Base-by-base conservation (phyloP, 2,113 vertebrate genomes). In the Chlorocebus sabaeus region DNA sequence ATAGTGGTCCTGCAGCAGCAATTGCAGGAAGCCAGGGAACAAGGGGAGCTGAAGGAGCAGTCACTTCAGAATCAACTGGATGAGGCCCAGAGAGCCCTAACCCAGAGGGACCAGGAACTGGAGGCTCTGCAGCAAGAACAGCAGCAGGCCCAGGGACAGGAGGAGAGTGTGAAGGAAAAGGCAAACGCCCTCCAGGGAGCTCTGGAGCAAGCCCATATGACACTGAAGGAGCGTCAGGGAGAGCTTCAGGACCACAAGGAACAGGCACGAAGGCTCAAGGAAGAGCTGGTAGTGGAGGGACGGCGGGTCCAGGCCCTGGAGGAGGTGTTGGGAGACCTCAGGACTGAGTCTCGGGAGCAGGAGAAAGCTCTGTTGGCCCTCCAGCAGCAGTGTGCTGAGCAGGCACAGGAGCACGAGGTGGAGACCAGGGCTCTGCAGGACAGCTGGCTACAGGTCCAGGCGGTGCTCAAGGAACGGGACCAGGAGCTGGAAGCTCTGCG, bases 271-370 rank as follows among this genome's bases (percentile, higher is more conserved):
- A 98, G 94, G n/a, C 97, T 98, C 16, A 97, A 95, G 84, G 98
- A 98, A 50, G 96, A 98, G 89, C 93, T 98, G 78, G n/a, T 75
- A 11, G 81, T 90, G 23, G 97, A 97, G 79, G 93, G 97, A 43
- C 88, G 93, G 84, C 97, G 96, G 87, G 96, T 97, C 5, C 96
- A 97, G 98, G 96, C 95, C 91, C 88, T 98, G 92, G 97, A 98
- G 84, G 98, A 98, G 87, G 96, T 98, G 30, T 10, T 98, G 88
- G 87, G 81, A 11, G 78, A 91, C 82, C 97, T 99, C 50, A 95
- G 98, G 96, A 93, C 67, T 2, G 90, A 98, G 18, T 91, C 98
- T n/a, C 97, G 13, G 64, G 94, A 98, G 43, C 86, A 96, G 59
- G 98, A 98, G 23, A 95, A 96, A 76, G 95, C 98, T 80, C 79